Evolutionary conservation across 2,888 invertebrate genomes (phyloP).

Genomic region (Scaptomyza flava): DNA sequence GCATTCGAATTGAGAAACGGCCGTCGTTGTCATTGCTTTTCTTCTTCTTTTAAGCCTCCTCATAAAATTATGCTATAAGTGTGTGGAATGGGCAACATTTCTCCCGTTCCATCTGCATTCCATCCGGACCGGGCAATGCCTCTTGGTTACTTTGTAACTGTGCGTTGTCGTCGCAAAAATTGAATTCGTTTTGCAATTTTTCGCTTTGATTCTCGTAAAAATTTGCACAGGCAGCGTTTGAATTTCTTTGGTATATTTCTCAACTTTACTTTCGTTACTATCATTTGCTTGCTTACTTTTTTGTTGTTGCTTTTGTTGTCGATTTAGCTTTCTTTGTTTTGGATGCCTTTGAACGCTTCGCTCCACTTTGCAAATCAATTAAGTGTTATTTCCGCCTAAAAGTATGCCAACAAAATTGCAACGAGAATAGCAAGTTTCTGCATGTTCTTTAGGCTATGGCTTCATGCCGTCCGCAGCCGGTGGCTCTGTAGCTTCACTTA

Average conservation of each 20-base stretch:
- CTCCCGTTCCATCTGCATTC: conserved; percentile 14
- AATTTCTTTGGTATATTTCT: conserved; percentile 5
- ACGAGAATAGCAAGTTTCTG: conserved; percentile 6
- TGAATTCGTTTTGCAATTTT: conserved; percentile 20
- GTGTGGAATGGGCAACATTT: neutral
- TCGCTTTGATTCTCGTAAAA: conserved; percentile 31
- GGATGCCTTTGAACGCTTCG: conserved; percentile 44
- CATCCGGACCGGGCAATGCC: conserved; percentile 17
- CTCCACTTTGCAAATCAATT: conserved; percentile 72
- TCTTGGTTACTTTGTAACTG: conserved; percentile 34
- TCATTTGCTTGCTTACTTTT: conserved; percentile 4
- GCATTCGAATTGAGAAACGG: conserved; percentile 12
- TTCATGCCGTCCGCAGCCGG: conserved; percentile 4
- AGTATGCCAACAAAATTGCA: conserved; percentile 40
- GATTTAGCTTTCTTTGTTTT: conserved; percentile 23
- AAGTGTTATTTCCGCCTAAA: conserved; percentile 68
- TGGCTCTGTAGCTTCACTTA: conserved; percentile 36
- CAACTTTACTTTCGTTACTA: conserved; percentile 1
- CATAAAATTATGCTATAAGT: conserved; percentile 40
- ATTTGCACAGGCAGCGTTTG: conserved; percentile 24
- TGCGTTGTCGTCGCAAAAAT: conserved; percentile 17
- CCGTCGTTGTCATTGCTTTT: neutral
- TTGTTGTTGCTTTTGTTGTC: conserved; percentile 10
- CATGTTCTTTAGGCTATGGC: conserved; percentile 3
- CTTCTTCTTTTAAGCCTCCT: conserved; percentile 1